These are phyloP conservation scores for Orthosia cruda DNA, from an alignment of 2,888 invertebrate species.

Conservation along the genomic window DNA sequence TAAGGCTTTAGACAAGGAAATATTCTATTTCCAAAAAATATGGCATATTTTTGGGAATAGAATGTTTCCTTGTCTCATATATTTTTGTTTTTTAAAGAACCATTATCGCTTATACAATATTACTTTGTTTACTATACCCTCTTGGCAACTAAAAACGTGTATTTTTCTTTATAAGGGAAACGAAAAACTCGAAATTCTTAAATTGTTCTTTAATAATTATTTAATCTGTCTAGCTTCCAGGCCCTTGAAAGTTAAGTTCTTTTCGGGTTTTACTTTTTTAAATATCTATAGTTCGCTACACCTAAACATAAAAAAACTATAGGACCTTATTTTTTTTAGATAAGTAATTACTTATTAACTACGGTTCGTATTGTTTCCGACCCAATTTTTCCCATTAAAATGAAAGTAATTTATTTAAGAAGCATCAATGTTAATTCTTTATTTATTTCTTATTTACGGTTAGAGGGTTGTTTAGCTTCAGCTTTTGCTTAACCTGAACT, in stretches of 20 bases:
- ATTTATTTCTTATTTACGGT: neutral
- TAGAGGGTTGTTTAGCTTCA: neutral
- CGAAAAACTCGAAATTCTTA: neutral
- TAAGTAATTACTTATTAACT: no score
- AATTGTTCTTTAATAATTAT: slow-evolving; percentile 4
- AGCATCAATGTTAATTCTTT: slow-evolving; percentile 2
- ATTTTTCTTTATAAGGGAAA: neutral
- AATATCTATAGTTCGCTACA: no score
- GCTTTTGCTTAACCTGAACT: slow-evolving; percentile 13
- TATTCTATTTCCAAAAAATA: no score
- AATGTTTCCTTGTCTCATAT: no score
- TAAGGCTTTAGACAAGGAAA: no score
- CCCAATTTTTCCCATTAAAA: neutral
- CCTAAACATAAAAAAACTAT: no score
- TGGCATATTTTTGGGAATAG: no score
- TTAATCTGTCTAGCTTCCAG: neutral
- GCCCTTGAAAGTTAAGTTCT: neutral
- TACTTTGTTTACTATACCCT: no score
- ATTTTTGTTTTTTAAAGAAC: no score
- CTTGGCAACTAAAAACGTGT: neutral
- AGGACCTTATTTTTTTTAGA: no score
- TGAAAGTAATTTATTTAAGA: neutral
- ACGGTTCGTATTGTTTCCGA: neutral
- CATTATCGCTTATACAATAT: no score
- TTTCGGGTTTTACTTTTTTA: neutral